Base-by-base conservation (phyloP, 2,113 vertebrate species). In the Trinectes maculatus region DNA sequence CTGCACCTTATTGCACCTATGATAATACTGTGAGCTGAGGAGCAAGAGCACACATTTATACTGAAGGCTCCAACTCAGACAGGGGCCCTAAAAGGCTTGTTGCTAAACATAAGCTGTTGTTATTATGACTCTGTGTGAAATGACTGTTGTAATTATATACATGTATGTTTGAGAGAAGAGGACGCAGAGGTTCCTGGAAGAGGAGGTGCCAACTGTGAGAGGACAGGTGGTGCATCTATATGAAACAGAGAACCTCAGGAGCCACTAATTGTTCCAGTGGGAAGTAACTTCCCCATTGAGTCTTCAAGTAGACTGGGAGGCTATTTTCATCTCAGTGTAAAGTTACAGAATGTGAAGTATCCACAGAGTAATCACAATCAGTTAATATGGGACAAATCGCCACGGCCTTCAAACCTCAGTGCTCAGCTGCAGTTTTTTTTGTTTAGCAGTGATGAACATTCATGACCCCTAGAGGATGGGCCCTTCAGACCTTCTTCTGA, bases 281-380 rank as follows among this genome's bases (percentile, higher is more conserved):
- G 92, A 92, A 88, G 85, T 84, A 74, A 67, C 85, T 51, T 90
- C 83, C 76, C 83, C 78, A 60, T 86, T 63, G 82, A 80, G 73
- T 88, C 78, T 83, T 89, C 77, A 86, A 91, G 91, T 84, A 84
- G 83, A 79, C 52, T 9, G 1, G 59, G 74, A 74, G 66, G 88
- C 90, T 95, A 94, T 95, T 94, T 94, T 82, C 74, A 92, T 91
- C 85, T 40, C 62, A 66, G 92, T 92, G 84, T 96, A 91, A 87
- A 74, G 86, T 96, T 94, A 93, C 92, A 90, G 85, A 71, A 93
- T 93, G 91, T 91, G 48, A 93, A 91, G 90, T 90, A 93, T 94
- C 86, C 86, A 89, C 89, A 80, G 87, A 89, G 90, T 94, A 93
- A 94, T 94, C 93, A 87, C 86, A 86, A 85, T 88, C 68, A 39